Evolutionary conservation across 2,113 vertebrate genomes (phyloP).

Genomic region (Hemibagrus wyckioides): DNA sequence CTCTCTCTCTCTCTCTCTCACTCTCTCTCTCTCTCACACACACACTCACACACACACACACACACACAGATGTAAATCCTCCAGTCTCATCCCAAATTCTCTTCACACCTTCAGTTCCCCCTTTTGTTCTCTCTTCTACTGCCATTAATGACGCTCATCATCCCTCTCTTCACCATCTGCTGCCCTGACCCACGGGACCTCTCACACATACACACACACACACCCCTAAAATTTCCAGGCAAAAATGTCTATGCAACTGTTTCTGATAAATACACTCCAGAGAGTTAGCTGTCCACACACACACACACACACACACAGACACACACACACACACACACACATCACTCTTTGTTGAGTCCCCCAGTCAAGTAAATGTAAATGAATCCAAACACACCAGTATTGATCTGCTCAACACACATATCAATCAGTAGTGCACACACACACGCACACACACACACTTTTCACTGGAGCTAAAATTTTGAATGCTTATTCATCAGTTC

Average conservation of each 20-base stretch:
- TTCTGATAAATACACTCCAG: constrained; percentile 1
- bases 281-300: constrained; percentile 5
- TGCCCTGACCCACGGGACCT: constrained; percentile 75
- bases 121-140: constrained; percentile 64
- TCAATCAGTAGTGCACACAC: neutral
- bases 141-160: constrained; percentile 70
- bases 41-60: constrained; percentile 21
- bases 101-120: constrained; percentile 52
- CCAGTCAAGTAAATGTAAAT: constrained; percentile 10
- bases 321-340: neutral
- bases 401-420: constrained; percentile 8
- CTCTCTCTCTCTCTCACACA: neutral
- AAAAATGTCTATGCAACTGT: constrained; percentile 23
- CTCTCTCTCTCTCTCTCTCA: neutral
- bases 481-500: neutral
- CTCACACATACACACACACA: constrained; percentile 33
- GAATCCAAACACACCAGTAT: neutral
- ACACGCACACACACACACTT: neutral
- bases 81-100: constrained; percentile 26
- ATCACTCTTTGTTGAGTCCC: constrained; percentile 1
- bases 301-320: constrained; percentile 26
- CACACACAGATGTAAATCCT: constrained; percentile 21
- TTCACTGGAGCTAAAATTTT: neutral
- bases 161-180: constrained; percentile 76
- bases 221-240: neutral